Evolutionary conservation across 2,797 vertebrate species (phyloP).

Genomic region (Parauchenoglanis punctatus): DNA sequence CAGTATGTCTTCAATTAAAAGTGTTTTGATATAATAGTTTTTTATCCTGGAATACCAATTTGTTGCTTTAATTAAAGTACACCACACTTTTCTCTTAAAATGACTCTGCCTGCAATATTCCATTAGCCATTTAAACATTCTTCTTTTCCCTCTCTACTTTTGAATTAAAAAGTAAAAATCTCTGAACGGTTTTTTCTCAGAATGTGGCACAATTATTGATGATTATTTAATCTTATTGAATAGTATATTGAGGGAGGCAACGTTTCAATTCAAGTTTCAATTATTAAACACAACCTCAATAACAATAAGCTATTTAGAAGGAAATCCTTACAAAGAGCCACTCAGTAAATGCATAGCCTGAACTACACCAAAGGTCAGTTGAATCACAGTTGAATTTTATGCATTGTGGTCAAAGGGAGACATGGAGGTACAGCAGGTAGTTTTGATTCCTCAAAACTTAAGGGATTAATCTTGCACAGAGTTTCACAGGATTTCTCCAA

Average conservation of each 20-base stretch:
- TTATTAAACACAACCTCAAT: not conserved
- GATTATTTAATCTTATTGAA: not conserved
- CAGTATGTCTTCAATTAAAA: not conserved
- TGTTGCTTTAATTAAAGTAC: not conserved
- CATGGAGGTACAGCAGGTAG: not conserved
- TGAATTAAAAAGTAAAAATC: not conserved
- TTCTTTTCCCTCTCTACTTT: not conserved
- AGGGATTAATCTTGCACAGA: not conserved
- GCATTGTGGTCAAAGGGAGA: not conserved
- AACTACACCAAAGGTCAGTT: not conserved
- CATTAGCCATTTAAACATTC: not conserved
- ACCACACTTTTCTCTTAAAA: not conserved
- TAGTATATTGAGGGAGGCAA: not conserved
- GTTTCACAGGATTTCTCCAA: not conserved
- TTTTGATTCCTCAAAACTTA: not conserved
- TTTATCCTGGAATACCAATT: not conserved
- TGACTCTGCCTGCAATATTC: not conserved
- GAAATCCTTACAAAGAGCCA: not conserved
- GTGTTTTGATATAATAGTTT: not conserved
- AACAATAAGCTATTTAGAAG: not conserved
- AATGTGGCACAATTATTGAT: not conserved
- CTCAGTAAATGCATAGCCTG: not conserved
- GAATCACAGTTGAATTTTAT: not conserved
- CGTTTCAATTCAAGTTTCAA: not conserved
- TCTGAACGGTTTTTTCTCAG: not conserved